Conservation (phyloP, 2,113 vertebrate genomes). For the Setophaga petechia region DNA sequence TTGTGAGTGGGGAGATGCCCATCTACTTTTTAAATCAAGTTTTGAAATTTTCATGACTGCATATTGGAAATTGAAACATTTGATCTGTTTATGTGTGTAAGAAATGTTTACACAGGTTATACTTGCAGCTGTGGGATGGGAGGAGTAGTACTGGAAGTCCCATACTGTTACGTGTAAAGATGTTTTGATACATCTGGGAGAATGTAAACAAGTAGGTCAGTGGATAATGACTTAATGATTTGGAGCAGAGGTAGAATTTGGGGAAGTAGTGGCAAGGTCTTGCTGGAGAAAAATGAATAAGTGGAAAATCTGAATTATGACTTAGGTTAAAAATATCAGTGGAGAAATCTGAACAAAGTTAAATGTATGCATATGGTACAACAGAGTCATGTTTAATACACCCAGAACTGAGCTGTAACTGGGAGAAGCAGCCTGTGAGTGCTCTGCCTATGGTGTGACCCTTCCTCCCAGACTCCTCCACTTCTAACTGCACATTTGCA, state of each 20-base stretch:
- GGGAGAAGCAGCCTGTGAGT: not conserved
- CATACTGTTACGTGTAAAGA: not conserved
- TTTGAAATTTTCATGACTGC: not conserved
- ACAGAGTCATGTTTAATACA: not conserved
- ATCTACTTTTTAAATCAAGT: not conserved
- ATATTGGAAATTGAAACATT: not conserved
- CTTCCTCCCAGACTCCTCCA: not conserved
- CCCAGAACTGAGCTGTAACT: not conserved
- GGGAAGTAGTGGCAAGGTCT: not conserved
- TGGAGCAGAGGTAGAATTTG: constrained; percentile 37
- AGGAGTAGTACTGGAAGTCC: not conserved
- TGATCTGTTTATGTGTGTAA: not conserved
- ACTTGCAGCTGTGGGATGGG: constrained; percentile 23
- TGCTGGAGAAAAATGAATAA: constrained; percentile 4
- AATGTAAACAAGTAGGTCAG: constrained; percentile 29
- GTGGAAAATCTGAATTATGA: constrained; percentile 31
- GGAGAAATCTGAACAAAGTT: not conserved
- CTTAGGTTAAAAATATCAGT: constrained; percentile 22
- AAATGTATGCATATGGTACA: not conserved
- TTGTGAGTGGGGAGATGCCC: not conserved
- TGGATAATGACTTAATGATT: constrained; percentile 36
- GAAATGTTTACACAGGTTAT: constrained; percentile 25
- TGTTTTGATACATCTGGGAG: constrained; percentile 40
- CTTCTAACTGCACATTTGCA: not conserved
- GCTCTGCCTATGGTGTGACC: not conserved